Percentiles rank a stretch among this genome's conserved stretches.
phyloP scores from a whole-genome alignment of 2,113 vertebrate genomes.

The Petroica traversi region DNA sequence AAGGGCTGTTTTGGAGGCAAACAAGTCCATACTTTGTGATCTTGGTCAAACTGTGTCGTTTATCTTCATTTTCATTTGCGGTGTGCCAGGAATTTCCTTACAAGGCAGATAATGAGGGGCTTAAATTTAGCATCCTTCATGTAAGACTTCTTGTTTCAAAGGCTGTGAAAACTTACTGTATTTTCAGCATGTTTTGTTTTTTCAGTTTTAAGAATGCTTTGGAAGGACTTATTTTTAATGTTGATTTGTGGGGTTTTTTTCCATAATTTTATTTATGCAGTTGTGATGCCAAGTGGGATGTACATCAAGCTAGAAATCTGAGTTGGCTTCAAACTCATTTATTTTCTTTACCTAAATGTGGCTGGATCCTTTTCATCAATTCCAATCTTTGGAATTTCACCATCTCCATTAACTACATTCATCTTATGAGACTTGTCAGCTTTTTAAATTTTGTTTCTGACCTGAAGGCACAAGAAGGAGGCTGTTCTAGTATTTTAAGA shows the following conservation, averaged over 20 bases:
- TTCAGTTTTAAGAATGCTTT: background rate
- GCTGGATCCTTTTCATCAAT: background rate
- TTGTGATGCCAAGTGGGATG: background rate
- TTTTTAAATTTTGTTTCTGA: background rate
- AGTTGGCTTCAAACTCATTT: background rate
- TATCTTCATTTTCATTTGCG: constrained; percentile 71
- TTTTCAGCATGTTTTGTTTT: background rate
- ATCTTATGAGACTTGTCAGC: background rate
- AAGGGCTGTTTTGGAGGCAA: constrained; percentile 63
- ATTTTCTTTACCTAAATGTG: background rate
- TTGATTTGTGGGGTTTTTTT: background rate
- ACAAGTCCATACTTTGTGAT: constrained; percentile 70
- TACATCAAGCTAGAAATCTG: background rate
- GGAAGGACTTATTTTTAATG: background rate
- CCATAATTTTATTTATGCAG: background rate
- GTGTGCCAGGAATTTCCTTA: constrained; percentile 73
- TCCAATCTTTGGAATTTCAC: background rate
- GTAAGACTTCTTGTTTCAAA: constrained; percentile 61
- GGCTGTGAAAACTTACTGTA: constrained; percentile 16
- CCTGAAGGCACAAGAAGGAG: background rate
- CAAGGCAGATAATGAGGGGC: constrained; percentile 60
- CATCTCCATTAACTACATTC: background rate
- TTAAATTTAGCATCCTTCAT: constrained; percentile 68
- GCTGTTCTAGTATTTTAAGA: background rate
- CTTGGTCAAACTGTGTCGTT: constrained; percentile 73